Evolutionary conservation across 2,888 invertebrate species (phyloP).

Genomic region (Agrochola lychnidis): DNA sequence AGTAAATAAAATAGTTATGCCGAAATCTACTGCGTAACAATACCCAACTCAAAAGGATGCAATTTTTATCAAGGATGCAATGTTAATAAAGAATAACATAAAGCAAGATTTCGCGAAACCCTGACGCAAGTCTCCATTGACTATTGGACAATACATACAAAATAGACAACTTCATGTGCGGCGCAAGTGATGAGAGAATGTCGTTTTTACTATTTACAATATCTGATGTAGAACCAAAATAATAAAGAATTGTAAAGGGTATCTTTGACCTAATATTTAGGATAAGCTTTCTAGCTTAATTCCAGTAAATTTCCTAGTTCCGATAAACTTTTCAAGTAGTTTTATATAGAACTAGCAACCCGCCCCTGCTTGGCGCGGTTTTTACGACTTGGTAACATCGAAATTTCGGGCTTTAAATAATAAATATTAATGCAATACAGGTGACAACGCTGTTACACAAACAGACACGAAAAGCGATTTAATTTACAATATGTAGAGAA

Average conservation of each 20-base stretch:
- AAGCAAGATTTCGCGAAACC: conserved; percentile 59
- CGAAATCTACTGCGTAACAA: neutral
- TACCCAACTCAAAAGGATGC: neutral
- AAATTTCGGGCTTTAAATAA: too few species aligned
- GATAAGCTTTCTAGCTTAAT: neutral
- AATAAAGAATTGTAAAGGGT: neutral
- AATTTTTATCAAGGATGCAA: conserved; percentile 5
- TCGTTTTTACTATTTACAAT: neutral
- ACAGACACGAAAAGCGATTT: too few species aligned
- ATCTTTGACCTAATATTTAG: neutral
- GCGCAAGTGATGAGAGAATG: conserved; percentile 36
- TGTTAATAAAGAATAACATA: conserved; percentile 44
- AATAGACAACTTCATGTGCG: conserved; percentile 62
- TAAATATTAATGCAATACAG: too few species aligned
- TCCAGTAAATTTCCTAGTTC: neutral
- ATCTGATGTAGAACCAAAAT: neutral
- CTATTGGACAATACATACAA: conserved; percentile 65
- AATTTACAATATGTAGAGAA: too few species aligned
- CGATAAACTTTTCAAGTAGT: neutral
- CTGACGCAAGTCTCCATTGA: conserved; percentile 57
- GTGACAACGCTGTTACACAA: too few species aligned
- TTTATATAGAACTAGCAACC: neutral
- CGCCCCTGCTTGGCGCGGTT: too few species aligned
- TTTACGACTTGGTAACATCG: too few species aligned
- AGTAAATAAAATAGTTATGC: neutral